phyloP scores from a whole-genome alignment of 2,113 vertebrate genomes.

The Oophaga pumilio region DNA sequence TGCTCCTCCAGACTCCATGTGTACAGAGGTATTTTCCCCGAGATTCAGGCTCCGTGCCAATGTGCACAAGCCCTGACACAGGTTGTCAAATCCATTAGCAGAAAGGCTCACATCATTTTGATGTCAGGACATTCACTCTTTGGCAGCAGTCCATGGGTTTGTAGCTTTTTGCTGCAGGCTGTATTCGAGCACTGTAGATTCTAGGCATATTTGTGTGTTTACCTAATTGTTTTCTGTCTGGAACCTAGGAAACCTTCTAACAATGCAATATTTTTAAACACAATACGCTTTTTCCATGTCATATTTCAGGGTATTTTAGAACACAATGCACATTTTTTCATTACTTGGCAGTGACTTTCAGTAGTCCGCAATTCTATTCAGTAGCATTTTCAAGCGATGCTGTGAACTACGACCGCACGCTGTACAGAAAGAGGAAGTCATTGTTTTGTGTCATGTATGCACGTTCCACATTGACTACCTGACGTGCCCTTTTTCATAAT shows the following conservation, averaged over 20 bases:
- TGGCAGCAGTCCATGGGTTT: neutral
- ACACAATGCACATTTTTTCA: conserved; percentile 46
- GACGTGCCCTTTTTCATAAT: neutral
- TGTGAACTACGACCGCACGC: neutral
- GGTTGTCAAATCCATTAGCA: neutral
- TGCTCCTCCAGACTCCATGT: neutral
- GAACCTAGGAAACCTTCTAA: conserved; percentile 15
- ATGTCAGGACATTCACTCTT: neutral
- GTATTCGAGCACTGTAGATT: neutral
- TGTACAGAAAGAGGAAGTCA: neutral
- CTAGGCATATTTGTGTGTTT: conserved; percentile 20
- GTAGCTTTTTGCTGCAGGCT: neutral
- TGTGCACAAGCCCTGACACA: neutral
- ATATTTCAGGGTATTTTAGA: conserved; percentile 20
- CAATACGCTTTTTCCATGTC: conserved; percentile 33
- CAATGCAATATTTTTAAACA: conserved; percentile 50
- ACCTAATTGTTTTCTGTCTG: conserved; percentile 29
- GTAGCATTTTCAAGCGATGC: neutral
- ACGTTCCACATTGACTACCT: neutral
- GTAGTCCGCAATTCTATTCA: neutral
- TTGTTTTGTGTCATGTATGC: neutral
- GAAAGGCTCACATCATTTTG: neutral
- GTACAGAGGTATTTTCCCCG: neutral
- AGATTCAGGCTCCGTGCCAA: neutral
- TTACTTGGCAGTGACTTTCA: neutral